Evolutionary conservation across 2,888 invertebrate genomes (phyloP).

Genomic region (Priocnemis perturbator): DNA sequence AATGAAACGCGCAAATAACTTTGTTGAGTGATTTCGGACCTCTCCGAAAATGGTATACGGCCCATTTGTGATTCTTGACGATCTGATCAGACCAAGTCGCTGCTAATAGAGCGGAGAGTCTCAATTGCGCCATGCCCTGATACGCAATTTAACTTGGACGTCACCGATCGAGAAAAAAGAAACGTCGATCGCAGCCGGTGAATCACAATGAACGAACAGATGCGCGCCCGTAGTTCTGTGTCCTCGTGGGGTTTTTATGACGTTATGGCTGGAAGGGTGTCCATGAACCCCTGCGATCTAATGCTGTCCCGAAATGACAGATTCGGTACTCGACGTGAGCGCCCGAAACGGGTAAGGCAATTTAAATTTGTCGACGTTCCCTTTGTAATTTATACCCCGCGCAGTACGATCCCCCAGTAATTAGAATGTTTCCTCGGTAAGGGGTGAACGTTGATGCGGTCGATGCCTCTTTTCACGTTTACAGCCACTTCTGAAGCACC

Average conservation of each 20-base stretch:
- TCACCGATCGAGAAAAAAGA: too few species aligned
- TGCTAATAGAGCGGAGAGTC: background rate
- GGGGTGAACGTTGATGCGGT: too few species aligned
- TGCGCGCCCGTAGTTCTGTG: background rate
- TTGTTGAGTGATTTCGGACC: background rate
- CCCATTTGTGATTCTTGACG: too few species aligned
- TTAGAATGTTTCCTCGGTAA: conserved; percentile 9
- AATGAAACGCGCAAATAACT: too few species aligned
- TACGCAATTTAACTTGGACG: too few species aligned
- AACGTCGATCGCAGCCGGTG: too few species aligned
- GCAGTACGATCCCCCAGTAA: conserved; percentile 1
- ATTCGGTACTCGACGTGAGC: conserved; percentile 22
- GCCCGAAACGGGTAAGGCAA: conserved; percentile 19
- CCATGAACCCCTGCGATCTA: conserved; percentile 22
- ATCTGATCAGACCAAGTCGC: too few species aligned
- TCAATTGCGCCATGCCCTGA: background rate
- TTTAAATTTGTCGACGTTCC: conserved; percentile 19
- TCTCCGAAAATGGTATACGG: too few species aligned
- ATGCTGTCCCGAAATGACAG: conserved; percentile 35
- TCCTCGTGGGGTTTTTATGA: conserved; percentile 14
- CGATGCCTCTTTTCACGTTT: too few species aligned
- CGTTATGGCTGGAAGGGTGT: conserved; percentile 30
- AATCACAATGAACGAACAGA: conserved; percentile 12
- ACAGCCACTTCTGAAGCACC: too few species aligned
- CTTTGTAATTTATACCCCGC: background rate